Evolutionary conservation across 2,888 invertebrate genomes (phyloP).

Genomic region (Eledona agricola): DNA sequence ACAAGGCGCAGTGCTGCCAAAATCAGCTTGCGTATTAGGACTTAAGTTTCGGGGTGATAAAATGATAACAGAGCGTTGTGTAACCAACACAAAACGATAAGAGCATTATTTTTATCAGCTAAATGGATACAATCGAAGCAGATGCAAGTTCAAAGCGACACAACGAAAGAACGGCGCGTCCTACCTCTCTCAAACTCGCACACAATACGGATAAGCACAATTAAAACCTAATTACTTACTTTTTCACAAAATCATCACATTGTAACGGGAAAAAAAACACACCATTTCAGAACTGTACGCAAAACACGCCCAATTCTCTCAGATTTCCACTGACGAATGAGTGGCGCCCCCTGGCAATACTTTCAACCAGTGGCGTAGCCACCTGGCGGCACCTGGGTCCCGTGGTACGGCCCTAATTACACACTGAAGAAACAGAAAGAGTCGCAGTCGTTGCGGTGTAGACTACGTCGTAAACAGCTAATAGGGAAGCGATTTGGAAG

Average conservation of each 20-base stretch:
- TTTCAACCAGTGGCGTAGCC: conserved; percentile 41
- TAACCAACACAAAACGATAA: conserved; percentile 19
- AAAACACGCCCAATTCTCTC: conserved; percentile 61
- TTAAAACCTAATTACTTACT: conserved; percentile 47
- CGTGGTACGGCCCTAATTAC: background rate
- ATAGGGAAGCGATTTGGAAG: conserved; percentile 19
- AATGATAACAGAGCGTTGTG: conserved; percentile 1
- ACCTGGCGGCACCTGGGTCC: background rate
- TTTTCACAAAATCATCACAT: conserved; percentile 49
- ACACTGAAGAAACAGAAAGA: too few relatives aligned
- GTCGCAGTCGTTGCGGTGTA: too few relatives aligned
- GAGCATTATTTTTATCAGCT: conserved; percentile 23
- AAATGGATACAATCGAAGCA: conserved; percentile 45
- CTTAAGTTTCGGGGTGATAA: conserved; percentile 1
- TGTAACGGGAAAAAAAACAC: conserved; percentile 59
- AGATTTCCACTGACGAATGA: conserved; percentile 53
- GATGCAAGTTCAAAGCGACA: conserved; percentile 51
- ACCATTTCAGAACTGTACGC: conserved; percentile 52
- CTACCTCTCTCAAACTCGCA: conserved; percentile 27
- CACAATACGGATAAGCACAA: conserved; percentile 16
- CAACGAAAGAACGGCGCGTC: conserved; percentile 30
- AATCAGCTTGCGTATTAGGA: conserved; percentile 7
- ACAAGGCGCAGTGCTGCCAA: conserved; percentile 10
- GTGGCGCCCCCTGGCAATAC: conserved; percentile 48
- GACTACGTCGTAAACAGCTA: conserved; percentile 7